Conservation (phyloP, 2,888 invertebrate species). For the Lepidocyrtoides sp. region DNA sequence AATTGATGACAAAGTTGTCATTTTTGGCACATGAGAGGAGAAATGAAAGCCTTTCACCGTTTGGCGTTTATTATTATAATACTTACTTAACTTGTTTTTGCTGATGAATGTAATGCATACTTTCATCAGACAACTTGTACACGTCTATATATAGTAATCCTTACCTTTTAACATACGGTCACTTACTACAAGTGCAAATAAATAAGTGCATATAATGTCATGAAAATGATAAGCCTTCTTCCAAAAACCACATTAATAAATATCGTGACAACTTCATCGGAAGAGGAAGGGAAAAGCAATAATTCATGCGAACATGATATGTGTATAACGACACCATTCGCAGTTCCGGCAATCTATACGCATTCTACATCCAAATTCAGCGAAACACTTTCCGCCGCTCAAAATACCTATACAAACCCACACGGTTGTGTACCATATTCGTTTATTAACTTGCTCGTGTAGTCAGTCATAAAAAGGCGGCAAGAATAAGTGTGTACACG, state of each 20-base stretch:
- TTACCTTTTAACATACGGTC: too few relatives aligned
- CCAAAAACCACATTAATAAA: slow-evolving; percentile 27
- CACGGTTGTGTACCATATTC: not conserved
- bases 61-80: too few relatives aligned
- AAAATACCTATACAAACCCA: not conserved
- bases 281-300: slow-evolving; percentile 1
- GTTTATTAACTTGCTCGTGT: not conserved
- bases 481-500: too few relatives aligned
- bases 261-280: slow-evolving; percentile 29
- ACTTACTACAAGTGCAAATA: not conserved
- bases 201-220: not conserved
- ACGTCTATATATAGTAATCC: too few relatives aligned
- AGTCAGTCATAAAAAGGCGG: not conserved
- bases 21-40: not conserved
- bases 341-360: slow-evolving; percentile 20
- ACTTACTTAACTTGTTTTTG: too few relatives aligned
- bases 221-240: not conserved
- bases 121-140: too few relatives aligned
- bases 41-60: not conserved
- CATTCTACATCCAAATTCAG: too few relatives aligned
- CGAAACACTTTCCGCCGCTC: too few relatives aligned
- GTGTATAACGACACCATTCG: not conserved
- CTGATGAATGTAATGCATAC: too few relatives aligned
- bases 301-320: slow-evolving; percentile 8
- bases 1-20: not conserved